These are phyloP conservation scores for Eumeta japonica DNA, from an alignment of 1,140 invertebrate genomes.

Conservation along the genomic window DNA sequence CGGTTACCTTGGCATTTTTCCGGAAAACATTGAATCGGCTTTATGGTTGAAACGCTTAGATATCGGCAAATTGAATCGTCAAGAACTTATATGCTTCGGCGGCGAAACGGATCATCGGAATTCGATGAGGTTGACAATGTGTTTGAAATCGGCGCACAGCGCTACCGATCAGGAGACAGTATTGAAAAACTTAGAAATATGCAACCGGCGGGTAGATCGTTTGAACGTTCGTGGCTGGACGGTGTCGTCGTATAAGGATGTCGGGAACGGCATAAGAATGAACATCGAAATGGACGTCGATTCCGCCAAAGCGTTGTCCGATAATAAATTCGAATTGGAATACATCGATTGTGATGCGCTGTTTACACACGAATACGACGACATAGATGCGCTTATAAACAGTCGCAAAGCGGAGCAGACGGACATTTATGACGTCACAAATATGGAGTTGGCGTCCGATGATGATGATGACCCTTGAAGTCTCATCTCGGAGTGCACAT, in stretches of 20 bases:
- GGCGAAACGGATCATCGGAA: constrained; percentile 19
- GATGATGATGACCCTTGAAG: too few relatives aligned
- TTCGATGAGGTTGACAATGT: constrained; percentile 22
- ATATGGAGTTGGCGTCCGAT: constrained; percentile 33
- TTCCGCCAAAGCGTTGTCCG: constrained; percentile 27
- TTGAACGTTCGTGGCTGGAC: constrained; percentile 40
- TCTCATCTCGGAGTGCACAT: too few relatives aligned
- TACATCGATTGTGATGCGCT: constrained; percentile 13
- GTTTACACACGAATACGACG: constrained; percentile 16
- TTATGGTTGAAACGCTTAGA: constrained; percentile 24
- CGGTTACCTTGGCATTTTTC: constrained; percentile 30
- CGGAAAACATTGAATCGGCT: constrained; percentile 33
- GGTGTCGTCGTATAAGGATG: constrained; percentile 4
- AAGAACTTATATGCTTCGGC: constrained; percentile 20
- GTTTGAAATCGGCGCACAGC: constrained; percentile 12
- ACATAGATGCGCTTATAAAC: constrained; percentile 23
- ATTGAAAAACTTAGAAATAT: constrained; percentile 25
- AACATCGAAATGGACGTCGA: constrained; percentile 37
- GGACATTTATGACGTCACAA: constrained; percentile 35
- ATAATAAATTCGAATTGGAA: constrained; percentile 28
- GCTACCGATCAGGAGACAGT: constrained; percentile 8
- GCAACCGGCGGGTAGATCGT: constrained; percentile 35
- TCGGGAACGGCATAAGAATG: constrained; percentile 6
- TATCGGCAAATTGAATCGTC: constrained; percentile 24
- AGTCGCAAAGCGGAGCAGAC: constrained; percentile 26